These are phyloP conservation scores for Rhodinocichla rosea DNA, from an alignment of 2,113 vertebrate genomes.

Conservation along the genomic window DNA sequence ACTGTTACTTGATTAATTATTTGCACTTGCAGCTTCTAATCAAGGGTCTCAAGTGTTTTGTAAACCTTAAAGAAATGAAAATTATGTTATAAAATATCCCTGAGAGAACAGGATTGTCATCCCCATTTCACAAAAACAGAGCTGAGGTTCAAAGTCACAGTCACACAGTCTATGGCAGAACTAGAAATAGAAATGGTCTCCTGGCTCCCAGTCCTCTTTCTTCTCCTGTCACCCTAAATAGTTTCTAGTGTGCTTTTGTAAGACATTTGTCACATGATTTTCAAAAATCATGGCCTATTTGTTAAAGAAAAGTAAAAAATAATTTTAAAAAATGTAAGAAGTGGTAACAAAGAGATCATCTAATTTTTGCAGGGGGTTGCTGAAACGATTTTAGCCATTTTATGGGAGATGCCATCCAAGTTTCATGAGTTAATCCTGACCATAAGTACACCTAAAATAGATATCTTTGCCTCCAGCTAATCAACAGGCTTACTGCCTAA, in stretches of 20 bases:
- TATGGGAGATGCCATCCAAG: background rate
- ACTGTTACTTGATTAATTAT: background rate
- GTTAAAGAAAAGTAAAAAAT: background rate
- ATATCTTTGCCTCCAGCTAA: conserved; percentile 51
- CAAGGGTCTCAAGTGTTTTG: background rate
- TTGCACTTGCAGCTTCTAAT: background rate
- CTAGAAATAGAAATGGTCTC: conserved; percentile 64
- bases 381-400: background rate
- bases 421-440: conserved; percentile 47
- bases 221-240: conserved; percentile 51
- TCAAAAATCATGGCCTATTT: conserved; percentile 3
- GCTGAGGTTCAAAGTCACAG: conserved; percentile 50
- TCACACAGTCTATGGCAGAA: conserved; percentile 11
- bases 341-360: background rate
- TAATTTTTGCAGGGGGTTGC: background rate
- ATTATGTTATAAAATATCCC: background rate
- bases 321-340: background rate
- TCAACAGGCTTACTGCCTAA: conserved; percentile 55
- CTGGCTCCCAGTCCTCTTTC: conserved; percentile 56
- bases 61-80: background rate
- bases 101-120: background rate
- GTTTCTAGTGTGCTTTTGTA: conserved; percentile 47
- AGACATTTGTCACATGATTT: conserved; percentile 21
- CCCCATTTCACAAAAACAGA: background rate
- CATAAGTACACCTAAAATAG: conserved; percentile 45